Conservation (phyloP, 2,888 invertebrate species). For the Heliconius sara region DNA sequence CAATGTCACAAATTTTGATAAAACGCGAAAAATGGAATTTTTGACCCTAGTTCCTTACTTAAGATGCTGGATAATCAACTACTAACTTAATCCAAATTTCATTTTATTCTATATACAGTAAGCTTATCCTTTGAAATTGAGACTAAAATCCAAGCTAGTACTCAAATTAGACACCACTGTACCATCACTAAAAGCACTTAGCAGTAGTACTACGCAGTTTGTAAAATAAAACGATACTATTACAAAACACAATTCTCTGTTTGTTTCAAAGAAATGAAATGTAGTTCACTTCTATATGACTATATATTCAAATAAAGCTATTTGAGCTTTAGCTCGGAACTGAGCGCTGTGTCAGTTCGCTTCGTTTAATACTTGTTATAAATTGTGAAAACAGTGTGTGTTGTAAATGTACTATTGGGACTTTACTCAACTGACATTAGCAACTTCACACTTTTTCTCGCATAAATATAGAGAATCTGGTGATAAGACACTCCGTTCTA, state of each 20-base stretch:
- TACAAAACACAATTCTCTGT: neutral
- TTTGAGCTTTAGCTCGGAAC: neutral
- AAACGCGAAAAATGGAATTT: too few relatives aligned
- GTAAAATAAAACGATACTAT: neutral
- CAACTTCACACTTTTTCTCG: neutral
- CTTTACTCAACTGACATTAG: neutral
- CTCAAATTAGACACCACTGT: too few relatives aligned
- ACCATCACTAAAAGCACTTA: too few relatives aligned
- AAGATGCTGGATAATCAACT: too few relatives aligned
- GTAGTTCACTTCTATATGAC: neutral
- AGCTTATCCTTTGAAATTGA: too few relatives aligned
- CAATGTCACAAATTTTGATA: too few relatives aligned
- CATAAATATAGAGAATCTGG: neutral
- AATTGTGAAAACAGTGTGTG: neutral
- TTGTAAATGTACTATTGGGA: neutral
- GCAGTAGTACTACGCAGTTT: neutral
- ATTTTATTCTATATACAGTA: too few relatives aligned
- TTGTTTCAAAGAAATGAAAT: conserved; percentile 4
- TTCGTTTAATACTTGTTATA: conserved; percentile 11
- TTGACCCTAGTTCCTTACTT: too few relatives aligned
- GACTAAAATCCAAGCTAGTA: too few relatives aligned
- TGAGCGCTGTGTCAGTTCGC: neutral
- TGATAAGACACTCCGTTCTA: too few relatives aligned
- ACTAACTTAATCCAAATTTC: too few relatives aligned
- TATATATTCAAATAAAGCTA: conserved; percentile 3